These are phyloP conservation scores for Nephila pilipes DNA, from an alignment of 1,140 invertebrate species.

Conservation along the genomic window DNA sequence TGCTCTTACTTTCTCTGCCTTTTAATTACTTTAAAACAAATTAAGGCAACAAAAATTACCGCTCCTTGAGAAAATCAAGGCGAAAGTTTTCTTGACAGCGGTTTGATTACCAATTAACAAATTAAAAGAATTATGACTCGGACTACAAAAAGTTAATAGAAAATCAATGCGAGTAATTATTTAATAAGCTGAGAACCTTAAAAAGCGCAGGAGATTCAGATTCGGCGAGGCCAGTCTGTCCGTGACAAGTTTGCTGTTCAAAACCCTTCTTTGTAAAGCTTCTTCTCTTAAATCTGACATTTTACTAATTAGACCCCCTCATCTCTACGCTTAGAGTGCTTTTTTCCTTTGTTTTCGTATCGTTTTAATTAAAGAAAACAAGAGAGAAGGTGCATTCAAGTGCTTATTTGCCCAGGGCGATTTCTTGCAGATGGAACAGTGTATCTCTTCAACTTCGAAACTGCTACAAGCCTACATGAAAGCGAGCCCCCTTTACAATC, in stretches of 20 bases:
- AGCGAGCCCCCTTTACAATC: neutral
- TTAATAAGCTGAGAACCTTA: constrained; percentile 73
- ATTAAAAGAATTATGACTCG: constrained; percentile 77
- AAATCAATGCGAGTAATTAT: constrained; percentile 76
- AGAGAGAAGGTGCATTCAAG: constrained; percentile 60
- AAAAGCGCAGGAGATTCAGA: constrained; percentile 49
- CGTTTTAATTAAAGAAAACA: constrained; percentile 77
- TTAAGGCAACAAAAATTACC: constrained; percentile 75
- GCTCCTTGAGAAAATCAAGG: neutral
- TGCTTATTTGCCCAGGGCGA: constrained; percentile 67
- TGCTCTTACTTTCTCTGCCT: constrained; percentile 35
- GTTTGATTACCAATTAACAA: constrained; percentile 77
- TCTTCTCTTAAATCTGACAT: constrained; percentile 76
- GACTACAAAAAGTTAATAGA: constrained; percentile 77
- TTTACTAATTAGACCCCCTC: constrained; percentile 72
- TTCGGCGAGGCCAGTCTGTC: constrained; percentile 34
- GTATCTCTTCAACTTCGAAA: constrained; percentile 20
- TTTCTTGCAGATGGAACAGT: constrained; percentile 29
- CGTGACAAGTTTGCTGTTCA: constrained; percentile 46
- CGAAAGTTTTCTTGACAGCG: constrained; percentile 75
- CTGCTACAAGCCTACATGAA: neutral
- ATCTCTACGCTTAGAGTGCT: neutral
- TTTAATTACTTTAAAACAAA: constrained; percentile 77
- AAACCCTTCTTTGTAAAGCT: constrained; percentile 60
- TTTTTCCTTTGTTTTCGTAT: constrained; percentile 76